Evolutionary conservation across 2,113 vertebrate genomes (phyloP), one percentile per base, ranked within the genome.

Genomic region (Xyliphius kryptos): DNA sequence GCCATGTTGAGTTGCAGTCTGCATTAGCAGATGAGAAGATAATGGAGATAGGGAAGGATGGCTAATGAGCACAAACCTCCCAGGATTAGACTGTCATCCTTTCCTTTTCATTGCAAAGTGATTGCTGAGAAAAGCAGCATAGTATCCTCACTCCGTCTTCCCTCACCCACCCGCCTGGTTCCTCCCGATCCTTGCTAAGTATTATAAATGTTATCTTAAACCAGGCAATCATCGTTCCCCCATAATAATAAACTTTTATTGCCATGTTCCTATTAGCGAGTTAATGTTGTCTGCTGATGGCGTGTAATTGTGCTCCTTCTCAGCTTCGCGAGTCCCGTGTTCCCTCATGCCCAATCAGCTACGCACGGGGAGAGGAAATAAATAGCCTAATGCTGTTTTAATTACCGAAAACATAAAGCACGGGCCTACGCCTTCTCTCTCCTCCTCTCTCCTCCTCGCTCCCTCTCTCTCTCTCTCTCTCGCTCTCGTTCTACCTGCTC

Each of bases 231-330:
- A 87, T 90, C 69, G 57, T 82, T 89, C 83, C 83, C 85, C 85
- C 83, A 84, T 87, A 90, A 91, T 90, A 89, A 84, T 88, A 88
- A 90, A 85, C 83, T 90, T 87, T 83, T 82, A 86, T 84, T 83
- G 84, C 87, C 80, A 75, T 69, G 86, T 88, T 89, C 86, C 89
- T 81, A 82, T 89, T 90, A 88, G 87, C 83, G 86, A 92, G 88
- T 92, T 92, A 91, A 90, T 93, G 91, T 91, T 91, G 91, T 90
- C 87, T 89, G 88, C 85, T 77, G 90, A 91, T 90, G 83, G 84
- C 81, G 75, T 88, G 77, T 89, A 89, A 90, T 86, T 90, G 87
- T 88, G 85, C 88, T 80, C 83, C 85, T 61, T 68, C 47, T 78
- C 81, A 82, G 85, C 85, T 77, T 79, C 68, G 81, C 81, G 87